Percentiles rank a stretch among this genome's conserved stretches.
phyloP scores from a whole-genome alignment of 1,140 invertebrate genomes.

The Cylas formicarius region DNA sequence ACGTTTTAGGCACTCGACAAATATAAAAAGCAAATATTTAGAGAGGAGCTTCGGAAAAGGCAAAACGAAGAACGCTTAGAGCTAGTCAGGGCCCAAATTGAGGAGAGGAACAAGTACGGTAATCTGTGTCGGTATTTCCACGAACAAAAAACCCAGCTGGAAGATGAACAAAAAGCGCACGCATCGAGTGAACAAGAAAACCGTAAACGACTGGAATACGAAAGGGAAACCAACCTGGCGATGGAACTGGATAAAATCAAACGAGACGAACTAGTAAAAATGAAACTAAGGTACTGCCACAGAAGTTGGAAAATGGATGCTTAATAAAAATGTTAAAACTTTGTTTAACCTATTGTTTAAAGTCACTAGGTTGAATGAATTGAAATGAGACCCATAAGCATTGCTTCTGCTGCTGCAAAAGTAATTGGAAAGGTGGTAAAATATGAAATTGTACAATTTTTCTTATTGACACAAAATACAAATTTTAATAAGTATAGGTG shows the following conservation, averaged over 20 bases:
- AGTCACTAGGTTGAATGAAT: not conserved
- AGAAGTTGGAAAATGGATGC: not conserved
- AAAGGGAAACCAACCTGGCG: conserved; percentile 32
- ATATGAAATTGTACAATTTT: too few species aligned
- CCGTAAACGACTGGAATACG: conserved; percentile 18
- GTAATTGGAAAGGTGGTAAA: not conserved
- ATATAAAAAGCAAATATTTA: conserved; percentile 17
- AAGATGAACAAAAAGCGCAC: conserved; percentile 20
- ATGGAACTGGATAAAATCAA: conserved; percentile 32
- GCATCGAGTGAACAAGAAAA: conserved; percentile 20
- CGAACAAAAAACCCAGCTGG: conserved; percentile 25
- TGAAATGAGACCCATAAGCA: not conserved
- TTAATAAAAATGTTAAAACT: conserved; percentile 6
- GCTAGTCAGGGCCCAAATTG: conserved; percentile 22
- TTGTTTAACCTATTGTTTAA: conserved; percentile 3
- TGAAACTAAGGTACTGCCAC: conserved; percentile 30
- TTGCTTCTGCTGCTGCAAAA: not conserved
- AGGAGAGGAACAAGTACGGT: conserved; percentile 26
- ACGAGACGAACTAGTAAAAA: conserved; percentile 30
- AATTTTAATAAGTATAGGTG: too few species aligned
- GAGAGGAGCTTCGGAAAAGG: conserved; percentile 20
- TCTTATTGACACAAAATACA: too few species aligned
- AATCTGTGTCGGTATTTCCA: conserved; percentile 30
- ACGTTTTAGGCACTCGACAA: conserved; percentile 24
- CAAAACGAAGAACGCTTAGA: conserved; percentile 24